Base-by-base conservation (phyloP, 2,113 vertebrate species). In the Protomyctophum bolini region DNA sequence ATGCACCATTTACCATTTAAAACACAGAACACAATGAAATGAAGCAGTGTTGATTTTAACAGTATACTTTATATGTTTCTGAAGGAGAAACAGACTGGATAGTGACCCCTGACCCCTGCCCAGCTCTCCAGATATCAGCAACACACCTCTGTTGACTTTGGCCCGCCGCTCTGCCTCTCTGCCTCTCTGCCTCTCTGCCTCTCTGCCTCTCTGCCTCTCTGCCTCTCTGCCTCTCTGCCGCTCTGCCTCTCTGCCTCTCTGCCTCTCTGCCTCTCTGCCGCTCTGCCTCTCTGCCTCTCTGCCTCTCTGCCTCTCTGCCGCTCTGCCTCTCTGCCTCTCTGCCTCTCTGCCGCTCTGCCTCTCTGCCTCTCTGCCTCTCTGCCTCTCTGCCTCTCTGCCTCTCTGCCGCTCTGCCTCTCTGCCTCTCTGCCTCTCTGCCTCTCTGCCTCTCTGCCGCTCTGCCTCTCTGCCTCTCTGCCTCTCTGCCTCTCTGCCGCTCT, bases 81-180 rank as follows among this genome's bases (percentile, higher is more conserved):
- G 21, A 21, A 21, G 21, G 21, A 21, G 21, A 21, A 21, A 21
- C 21, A 21, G 21, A 2, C 21, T 21, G 21, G 21, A 21, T 2
- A 21, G 51, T 12, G 51, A 52, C 51, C 51, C n/a, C 10, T 54
- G 33, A 41, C 33, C 33, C 33, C 33, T 54, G 11, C n/a, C 10
- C 52, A 54, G 10, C 52, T 54, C 52, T 80, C 72, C 80, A 81
- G 33, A 41, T 82, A 89, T 71, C 70, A 81, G 68, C 67, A 81
- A 83, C 89, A 91, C 91, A 91, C 88, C 91, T 90, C 85, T 92
- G 85, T 93, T 91, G 91, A 80, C 81, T 80, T 78, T 91, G 83
- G 69, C 66, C 79, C 67, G 84, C 64, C 63, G 74, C 63, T 70
- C 45, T 71, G 77, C 79, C 81, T 71, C 57, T 29, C 69, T 49